Percentiles rank a stretch among this genome's conserved stretches.
These are phyloP conservation scores for Clitarchus hookeri DNA, from an alignment of 2,888 invertebrate genomes.

Conservation along the genomic window DNA sequence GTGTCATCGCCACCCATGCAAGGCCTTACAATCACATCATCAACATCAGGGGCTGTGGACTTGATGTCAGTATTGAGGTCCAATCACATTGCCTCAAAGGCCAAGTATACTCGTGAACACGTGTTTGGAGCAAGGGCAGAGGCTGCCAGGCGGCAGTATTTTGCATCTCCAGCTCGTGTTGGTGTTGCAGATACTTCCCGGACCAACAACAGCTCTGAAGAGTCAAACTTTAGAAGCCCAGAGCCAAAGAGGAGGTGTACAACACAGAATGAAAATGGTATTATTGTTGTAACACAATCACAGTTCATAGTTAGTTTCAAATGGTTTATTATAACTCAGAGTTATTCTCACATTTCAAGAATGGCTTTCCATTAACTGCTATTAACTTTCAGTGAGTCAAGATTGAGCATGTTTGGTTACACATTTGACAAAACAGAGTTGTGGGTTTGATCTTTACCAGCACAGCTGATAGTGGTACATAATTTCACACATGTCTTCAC, in stretches of 20 bases:
- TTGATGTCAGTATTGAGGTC: constrained; percentile 21
- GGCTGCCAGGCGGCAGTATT: background rate
- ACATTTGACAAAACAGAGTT: no score
- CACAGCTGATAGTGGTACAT: no score
- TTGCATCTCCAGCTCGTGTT: background rate
- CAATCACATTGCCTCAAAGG: constrained; percentile 17
- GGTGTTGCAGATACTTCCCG: constrained; percentile 5
- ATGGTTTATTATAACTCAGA: no score
- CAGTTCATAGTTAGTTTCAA: background rate
- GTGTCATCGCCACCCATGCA: constrained; percentile 32
- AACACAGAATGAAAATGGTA: constrained; percentile 22
- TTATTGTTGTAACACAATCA: background rate
- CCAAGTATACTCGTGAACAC: constrained; percentile 19
- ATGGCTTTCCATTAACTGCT: no score
- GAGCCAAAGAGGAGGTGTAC: constrained; percentile 23
- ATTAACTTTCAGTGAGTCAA: no score
- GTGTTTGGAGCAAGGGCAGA: background rate
- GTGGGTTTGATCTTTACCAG: no score
- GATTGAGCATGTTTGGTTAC: no score
- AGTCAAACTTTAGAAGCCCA: background rate
- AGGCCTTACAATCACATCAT: constrained; percentile 31
- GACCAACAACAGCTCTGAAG: constrained; percentile 1
- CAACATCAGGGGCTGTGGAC: constrained; percentile 25
- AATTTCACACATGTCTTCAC: no score
- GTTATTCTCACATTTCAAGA: no score